Evolutionary conservation across 1,140 invertebrate genomes (phyloP), one percentile per base, ranked within the genome.

Genomic region (Drosophila busckii): DNA sequence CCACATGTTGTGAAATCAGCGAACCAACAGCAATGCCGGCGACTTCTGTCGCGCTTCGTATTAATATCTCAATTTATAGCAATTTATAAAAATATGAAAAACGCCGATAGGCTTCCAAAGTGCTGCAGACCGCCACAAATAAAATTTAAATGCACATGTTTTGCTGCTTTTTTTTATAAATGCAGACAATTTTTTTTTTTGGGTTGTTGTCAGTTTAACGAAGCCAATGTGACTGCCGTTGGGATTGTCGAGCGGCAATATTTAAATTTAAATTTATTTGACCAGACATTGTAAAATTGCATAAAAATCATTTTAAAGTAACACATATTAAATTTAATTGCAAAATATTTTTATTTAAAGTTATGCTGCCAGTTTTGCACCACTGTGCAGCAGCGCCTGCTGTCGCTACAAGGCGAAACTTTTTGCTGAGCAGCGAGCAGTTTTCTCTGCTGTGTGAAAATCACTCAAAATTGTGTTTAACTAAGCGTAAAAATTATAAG

Each of bases 61-160:
- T 80, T 80, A 80, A 80, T 80, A 82, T 80, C 73, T 80, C 73
- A 80, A 80, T 80, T 80, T 80, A 80, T 80, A 82, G 73, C 73
- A 80, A 80, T 82, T 80, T 80, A 80, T 80, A 80, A 80, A 80
- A 80, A 80, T 80, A 82, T 80, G 73, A 80, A 80, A 82, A 82
- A 73, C 59, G 68, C 37, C 53, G 40, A 54, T 60, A 38, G 40
- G 42, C 52, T 54, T 45, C 49, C 45, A 53, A 53, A 38, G 31
- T 12, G 41, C 6, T 19, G 13, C 19, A 55, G 26, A 49, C 13
- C 37, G 25, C 65, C 26, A 62, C 55, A 76, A 78, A 78, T 78
- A 80, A 63, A 50, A 78, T 67, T 78, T 78, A 80, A 80, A 80
- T 55, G 52, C 40, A 28, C 31, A 25, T 42, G 62, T 65, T 69